Evolutionary conservation across 2,888 invertebrate species (phyloP), one percentile per base, ranked within the genome.

Genomic region (Polyommatus iphigenia): DNA sequence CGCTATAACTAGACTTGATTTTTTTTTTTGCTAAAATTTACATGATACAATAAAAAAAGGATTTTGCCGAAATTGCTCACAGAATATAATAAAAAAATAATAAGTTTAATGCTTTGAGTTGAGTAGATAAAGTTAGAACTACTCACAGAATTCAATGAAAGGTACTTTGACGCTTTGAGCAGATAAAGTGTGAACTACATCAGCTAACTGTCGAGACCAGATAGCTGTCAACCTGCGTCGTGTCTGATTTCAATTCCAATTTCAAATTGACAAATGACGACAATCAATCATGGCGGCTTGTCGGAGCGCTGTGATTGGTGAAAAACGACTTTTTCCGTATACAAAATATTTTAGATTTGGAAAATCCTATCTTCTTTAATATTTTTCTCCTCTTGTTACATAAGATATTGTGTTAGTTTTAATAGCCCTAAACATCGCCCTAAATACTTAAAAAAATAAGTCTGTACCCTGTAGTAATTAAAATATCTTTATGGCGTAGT

Each of bases 221-320:
- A 46, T n/a, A 73, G 73, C 46, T 73, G 73, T 73, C 50, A 46
- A 50, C 46, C 50, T 29, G 50, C 24, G 24, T 73, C 73, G 75
- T 46, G 29, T 75, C 29, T 54, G 75, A 75, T 75, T 75, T 50
- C 75, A 75, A 50, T 75, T 75, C 29, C 50, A 75, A 75, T 75
- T 75, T 54, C 75, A 54, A 75, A 75, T 46, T 75, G 75, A 54
- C 75, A 75, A 75, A 75, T 75, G 75, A 50, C 75, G 24, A 46
- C 75, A 29, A 54, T 75, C 75, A 75, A 75, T 75, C 75, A 75
- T 75, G 54, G 24, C 75, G 46, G 29, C 29, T 18, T 54, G 29
- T 29, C 24, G 54, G 50, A 75, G 75, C 75, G 29, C 13, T 29
- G 54, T 24, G 75, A 50, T 75, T 50, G 75, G 50, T 75, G 75